phyloP scores from a whole-genome alignment of 2,888 invertebrate genomes.

The Bhutanitis thaidina region DNA sequence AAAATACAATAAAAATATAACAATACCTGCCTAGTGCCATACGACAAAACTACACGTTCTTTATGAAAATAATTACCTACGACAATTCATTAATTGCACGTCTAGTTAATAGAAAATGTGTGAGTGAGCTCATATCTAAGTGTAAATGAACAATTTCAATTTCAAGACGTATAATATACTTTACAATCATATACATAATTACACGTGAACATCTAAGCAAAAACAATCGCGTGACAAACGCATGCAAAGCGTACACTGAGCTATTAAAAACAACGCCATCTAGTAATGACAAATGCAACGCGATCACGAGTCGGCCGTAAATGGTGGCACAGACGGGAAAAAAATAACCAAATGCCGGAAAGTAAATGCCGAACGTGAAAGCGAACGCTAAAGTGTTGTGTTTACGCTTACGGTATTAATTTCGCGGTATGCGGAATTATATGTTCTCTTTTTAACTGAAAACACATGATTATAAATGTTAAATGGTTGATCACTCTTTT shows the following conservation, averaged over 20 bases:
- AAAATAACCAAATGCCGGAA: conserved; percentile 5
- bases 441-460: neutral
- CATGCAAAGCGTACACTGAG: neutral
- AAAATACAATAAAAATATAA: too few species aligned
- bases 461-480: too few species aligned
- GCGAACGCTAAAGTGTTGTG: neutral
- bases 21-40: too few species aligned
- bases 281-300: conserved; percentile 8
- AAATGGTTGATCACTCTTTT: too few species aligned
- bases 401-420: neutral
- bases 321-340: neutral
- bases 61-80: too few species aligned
- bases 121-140: too few species aligned
- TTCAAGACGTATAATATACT: neutral
- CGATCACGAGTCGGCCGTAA: conserved; percentile 8
- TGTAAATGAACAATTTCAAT: neutral
- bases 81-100: too few species aligned
- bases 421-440: neutral
- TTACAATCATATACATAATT: neutral
- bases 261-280: conserved; percentile 10
- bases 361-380: conserved; percentile 17
- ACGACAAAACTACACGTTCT: too few species aligned
- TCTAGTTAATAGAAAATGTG: too few species aligned
- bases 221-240: conserved; percentile 17
- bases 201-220: neutral